A percentile compares a stretch with the other conserved stretches of the same genome.
phyloP scores from a whole-genome alignment of 2,888 invertebrate genomes.

The Nesidiocoris tenuis region DNA sequence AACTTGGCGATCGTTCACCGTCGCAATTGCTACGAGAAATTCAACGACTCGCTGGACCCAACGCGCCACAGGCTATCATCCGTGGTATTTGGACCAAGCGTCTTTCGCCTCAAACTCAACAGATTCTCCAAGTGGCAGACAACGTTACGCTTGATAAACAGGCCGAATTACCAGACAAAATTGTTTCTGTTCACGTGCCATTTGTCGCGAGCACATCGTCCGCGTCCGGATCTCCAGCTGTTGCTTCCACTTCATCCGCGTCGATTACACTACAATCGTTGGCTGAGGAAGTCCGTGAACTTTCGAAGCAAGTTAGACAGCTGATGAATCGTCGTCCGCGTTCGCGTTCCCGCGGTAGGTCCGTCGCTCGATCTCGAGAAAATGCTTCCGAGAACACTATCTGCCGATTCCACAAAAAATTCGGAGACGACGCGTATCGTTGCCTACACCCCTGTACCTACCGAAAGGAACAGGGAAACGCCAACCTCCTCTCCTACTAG shows the following conservation, averaged over 20 bases:
- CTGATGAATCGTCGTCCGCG: too few species aligned
- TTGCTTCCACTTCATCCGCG: neutral
- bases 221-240: neutral
- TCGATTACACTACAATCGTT: neutral
- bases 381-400: too few species aligned
- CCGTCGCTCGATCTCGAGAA: too few species aligned
- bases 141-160: neutral
- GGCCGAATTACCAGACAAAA: slow-evolving; percentile 27
- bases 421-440: neutral
- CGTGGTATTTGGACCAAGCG: slow-evolving; percentile 4
- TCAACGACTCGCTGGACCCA: slow-evolving; percentile 18
- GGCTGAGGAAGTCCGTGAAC: too few species aligned
- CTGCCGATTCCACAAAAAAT: neutral
- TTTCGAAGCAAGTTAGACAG: too few species aligned
- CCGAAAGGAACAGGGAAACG: too few species aligned
- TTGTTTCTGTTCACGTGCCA: neutral
- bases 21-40: slow-evolving; percentile 18
- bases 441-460: slow-evolving; percentile 3
- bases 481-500: neutral
- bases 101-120: slow-evolving; percentile 4
- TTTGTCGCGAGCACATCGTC: neutral
- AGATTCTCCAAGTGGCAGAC: neutral
- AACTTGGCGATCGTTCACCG: slow-evolving; percentile 20
- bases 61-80: neutral
- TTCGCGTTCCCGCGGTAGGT: too few species aligned